phyloP scores from a whole-genome alignment of 1,140 invertebrate species.

The Tetraneura akinire region DNA sequence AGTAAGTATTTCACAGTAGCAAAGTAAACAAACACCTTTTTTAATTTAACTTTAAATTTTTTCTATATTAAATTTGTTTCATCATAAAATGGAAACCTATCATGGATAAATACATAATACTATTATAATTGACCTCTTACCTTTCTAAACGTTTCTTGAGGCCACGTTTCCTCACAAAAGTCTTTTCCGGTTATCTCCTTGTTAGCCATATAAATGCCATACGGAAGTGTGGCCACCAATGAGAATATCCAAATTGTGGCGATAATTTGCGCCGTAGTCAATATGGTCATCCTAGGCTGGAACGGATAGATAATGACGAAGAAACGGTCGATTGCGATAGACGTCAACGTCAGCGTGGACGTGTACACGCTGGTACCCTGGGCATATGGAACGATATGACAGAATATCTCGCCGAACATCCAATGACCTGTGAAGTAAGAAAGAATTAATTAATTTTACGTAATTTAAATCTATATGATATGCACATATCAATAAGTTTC shows the following conservation, averaged over 20 bases:
- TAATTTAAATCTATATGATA: too few species aligned
- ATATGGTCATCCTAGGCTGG: slow-evolving; percentile 84
- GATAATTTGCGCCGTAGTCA: slow-evolving; percentile 81
- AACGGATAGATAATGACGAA: slow-evolving; percentile 97
- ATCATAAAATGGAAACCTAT: too few species aligned
- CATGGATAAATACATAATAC: too few species aligned
- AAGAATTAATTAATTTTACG: slow-evolving; percentile 12
- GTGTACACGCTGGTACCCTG: slow-evolving; percentile 94
- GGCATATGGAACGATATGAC: slow-evolving; percentile 89
- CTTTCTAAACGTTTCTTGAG: slow-evolving; percentile 71
- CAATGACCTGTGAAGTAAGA: slow-evolving; percentile 64
- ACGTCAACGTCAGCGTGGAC: slow-evolving; percentile 91
- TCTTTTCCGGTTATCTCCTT: slow-evolving; percentile 61
- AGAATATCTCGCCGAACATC: slow-evolving; percentile 85
- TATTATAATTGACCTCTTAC: too few species aligned
- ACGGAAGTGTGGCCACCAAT: slow-evolving; percentile 83
- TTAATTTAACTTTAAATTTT: too few species aligned
- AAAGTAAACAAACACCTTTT: too few species aligned
- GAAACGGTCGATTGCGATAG: slow-evolving; percentile 94
- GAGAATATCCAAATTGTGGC: slow-evolving; percentile 88
- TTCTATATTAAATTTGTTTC: too few species aligned
- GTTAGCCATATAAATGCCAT: slow-evolving; percentile 81
- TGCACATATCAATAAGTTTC: too few species aligned
- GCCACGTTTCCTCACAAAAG: slow-evolving; percentile 88
- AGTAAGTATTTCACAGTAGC: too few species aligned